Percentiles rank a stretch among this genome's conserved stretches.
Evolutionary conservation across 2,797 vertebrate species (phyloP).

Genomic region (Diplodus sargus): DNA sequence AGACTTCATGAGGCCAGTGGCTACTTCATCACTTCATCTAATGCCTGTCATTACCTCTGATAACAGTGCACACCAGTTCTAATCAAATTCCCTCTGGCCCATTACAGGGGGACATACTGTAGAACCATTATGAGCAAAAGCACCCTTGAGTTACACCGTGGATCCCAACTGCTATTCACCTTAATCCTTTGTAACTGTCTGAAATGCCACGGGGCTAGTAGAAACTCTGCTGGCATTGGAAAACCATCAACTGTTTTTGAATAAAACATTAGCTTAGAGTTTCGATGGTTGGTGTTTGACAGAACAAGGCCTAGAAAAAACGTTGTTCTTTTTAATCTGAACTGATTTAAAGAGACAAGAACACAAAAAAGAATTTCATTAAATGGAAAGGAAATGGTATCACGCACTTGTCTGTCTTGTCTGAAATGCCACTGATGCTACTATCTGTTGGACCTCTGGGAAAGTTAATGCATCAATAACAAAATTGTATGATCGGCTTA

Average conservation of each 20-base stretch:
- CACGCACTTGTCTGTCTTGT: neutral
- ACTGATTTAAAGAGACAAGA: neutral
- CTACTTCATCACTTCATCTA: constrained; percentile 39
- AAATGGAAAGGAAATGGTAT: neutral
- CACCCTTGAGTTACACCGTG: constrained; percentile 5
- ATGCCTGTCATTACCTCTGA: constrained; percentile 30
- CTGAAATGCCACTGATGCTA: neutral
- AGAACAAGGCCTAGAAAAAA: neutral
- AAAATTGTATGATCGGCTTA: neutral
- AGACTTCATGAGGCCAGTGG: neutral
- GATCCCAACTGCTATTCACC: constrained; percentile 33
- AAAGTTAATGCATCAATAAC: neutral
- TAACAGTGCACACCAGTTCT: constrained; percentile 16
- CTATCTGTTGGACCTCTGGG: neutral
- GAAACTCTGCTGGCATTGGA: constrained; percentile 21
- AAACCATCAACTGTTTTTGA: constrained; percentile 40
- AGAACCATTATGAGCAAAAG: neutral
- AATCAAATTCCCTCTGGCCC: constrained; percentile 20
- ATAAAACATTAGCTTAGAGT: constrained; percentile 47
- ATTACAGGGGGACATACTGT: constrained; percentile 2
- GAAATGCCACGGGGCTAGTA: constrained; percentile 18
- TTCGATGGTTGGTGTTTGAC: neutral
- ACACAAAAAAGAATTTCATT: neutral
- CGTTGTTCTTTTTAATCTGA: neutral
- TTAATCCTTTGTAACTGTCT: constrained; percentile 31